Evolutionary conservation across 1,140 invertebrate species (phyloP), one percentile per base, ranked within the genome.

Genomic region (Acromyrmex charruanus): DNA sequence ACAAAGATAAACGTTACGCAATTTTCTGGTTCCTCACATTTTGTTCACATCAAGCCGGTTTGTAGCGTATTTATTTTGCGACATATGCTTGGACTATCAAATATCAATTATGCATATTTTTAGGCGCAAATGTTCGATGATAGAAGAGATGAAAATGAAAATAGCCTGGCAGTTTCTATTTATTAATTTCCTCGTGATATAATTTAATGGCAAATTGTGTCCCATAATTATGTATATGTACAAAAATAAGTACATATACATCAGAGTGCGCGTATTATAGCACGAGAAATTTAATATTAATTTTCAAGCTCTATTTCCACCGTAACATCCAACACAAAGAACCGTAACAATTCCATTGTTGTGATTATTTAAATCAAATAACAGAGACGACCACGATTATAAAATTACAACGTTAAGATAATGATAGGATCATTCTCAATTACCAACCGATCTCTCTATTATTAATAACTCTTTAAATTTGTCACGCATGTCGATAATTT

Each of bases 51-150:
- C 65, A 44, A n/a, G 3, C 2, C 66, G 9, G 21, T 28, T n/a
- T 35, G 49, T 72, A 16, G 44, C 18, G 18, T 6, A 59, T 71
- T 66, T 58, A 55, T 69, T 63, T 75, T 66, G 18, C 12, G 3
- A 25, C 9, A 18, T 68, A 6, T 31, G 59, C 28, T 59, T 69
- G 66, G 63, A 58, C 61, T 58, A 81, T 86, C 53, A 61, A 69
- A 61, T 59, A 82, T 3, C 71, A 77, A 89, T 89, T 89, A 80
- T 86, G 75, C 81, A 71, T 75, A 88, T 86, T 69, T 63, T 81
- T 55, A 75, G 28, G 28, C 55, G 39, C 21, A 1, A 49, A 31
- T 88, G 72, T 89, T 71, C 58, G 82, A 89, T 71, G 58, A 68
- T 55, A 14, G 75, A 21, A 89, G 28, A 89, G 31, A 35, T 25